These are phyloP conservation scores for Speoplatyrhinus poulsoni DNA, from an alignment of 2,113 vertebrate genomes.

Conservation along the genomic window DNA sequence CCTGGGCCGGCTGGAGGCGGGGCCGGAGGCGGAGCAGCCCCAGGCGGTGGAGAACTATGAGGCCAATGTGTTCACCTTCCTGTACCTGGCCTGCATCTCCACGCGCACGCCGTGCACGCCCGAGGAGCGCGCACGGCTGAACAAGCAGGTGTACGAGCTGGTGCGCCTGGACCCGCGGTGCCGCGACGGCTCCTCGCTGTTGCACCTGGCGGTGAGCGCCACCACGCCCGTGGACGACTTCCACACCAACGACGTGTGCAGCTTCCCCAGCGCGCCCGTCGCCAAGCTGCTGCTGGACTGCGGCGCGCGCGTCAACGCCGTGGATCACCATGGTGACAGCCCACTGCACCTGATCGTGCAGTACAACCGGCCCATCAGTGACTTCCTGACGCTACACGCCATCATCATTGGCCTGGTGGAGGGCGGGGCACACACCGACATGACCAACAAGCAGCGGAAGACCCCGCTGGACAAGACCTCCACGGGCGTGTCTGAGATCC, in stretches of 20 bases:
- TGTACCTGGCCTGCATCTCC: constrained; percentile 95
- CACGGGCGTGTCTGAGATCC: constrained; percentile 95
- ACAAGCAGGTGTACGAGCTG: constrained; percentile 95
- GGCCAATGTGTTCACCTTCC: constrained; percentile 95
- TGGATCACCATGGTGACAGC: constrained; percentile 91
- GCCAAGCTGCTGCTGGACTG: constrained; percentile 94
- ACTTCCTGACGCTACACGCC: constrained; percentile 94
- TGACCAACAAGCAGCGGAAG: constrained; percentile 97
- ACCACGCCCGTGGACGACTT: constrained; percentile 94
- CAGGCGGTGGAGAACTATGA: constrained; percentile 89
- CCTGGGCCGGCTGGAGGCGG: constrained; percentile 79
- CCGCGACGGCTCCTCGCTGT: constrained; percentile 85
- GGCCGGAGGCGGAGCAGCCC: constrained; percentile 79
- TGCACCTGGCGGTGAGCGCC: constrained; percentile 94
- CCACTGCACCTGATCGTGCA: constrained; percentile 96
- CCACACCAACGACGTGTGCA: constrained; percentile 97
- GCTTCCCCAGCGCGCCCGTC: constrained; percentile 92
- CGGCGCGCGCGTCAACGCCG: constrained; percentile 87
- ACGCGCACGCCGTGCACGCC: constrained; percentile 89
- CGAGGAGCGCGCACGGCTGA: constrained; percentile 84
- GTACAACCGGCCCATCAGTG: constrained; percentile 98
- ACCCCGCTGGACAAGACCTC: constrained; percentile 96
- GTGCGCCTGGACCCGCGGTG: constrained; percentile 91
- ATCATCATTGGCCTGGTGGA: constrained; percentile 97
- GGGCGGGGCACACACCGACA: constrained; percentile 95